phyloP scores from a whole-genome alignment of 2,888 invertebrate genomes.

The Drosophila mimica region DNA sequence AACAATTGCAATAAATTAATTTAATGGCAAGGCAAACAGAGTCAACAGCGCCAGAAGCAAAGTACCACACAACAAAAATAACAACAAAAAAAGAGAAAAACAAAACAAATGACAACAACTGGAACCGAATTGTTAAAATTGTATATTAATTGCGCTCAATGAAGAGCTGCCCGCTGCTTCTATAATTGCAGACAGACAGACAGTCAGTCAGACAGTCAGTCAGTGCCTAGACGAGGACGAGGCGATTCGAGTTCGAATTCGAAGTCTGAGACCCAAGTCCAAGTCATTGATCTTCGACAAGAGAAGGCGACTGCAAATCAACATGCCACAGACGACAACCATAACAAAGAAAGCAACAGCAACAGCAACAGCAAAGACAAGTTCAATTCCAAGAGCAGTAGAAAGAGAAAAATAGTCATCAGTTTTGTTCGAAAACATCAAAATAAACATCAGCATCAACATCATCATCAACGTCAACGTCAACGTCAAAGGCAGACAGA shows the following conservation, averaged over 20 bases:
- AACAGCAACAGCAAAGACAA: neutral
- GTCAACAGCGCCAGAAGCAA: conserved; percentile 17
- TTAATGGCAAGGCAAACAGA: conserved; percentile 56
- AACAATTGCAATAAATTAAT: conserved; percentile 62
- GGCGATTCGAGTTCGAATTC: neutral
- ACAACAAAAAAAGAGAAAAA: conserved; percentile 13
- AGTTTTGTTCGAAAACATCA: conserved; percentile 35
- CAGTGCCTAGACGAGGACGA: conserved; percentile 19
- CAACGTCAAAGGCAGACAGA: conserved; percentile 28
- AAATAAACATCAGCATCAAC: conserved; percentile 12
- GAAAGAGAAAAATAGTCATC: conserved; percentile 13
- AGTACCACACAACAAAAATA: neutral
- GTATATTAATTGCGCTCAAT: conserved; percentile 53
- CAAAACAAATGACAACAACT: conserved; percentile 25
- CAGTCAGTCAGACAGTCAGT: neutral
- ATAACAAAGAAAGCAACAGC: neutral
- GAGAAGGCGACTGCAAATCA: conserved; percentile 27
- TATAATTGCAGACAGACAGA: conserved; percentile 10
- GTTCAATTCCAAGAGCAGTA: conserved; percentile 3
- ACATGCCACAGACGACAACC: conserved; percentile 25
- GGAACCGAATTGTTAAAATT: conserved; percentile 32
- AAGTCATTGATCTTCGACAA: conserved; percentile 68
- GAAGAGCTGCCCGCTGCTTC: conserved; percentile 1
- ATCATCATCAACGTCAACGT: conserved; percentile 21
- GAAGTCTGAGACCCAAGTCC: conserved; percentile 19